Evolutionary conservation across 53 echinoderm and acorn worm species (phyloP).

Genomic region (Hippasteria phrygiana): DNA sequence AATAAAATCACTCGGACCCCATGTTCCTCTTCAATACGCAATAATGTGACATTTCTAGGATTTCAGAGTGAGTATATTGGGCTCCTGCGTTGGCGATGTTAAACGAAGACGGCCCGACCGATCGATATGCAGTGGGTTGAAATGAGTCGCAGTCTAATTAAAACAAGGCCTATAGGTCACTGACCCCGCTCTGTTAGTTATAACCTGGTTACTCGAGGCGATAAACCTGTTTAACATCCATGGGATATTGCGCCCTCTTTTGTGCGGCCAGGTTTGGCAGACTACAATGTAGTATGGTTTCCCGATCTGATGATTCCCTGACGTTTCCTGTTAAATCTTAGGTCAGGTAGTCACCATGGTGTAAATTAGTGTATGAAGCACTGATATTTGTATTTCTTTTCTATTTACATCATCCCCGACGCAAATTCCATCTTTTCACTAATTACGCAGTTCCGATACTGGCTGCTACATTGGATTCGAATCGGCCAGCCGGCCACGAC

Average conservation of each 20-base stretch:
- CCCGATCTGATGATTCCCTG: too few species aligned
- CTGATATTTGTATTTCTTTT: too few species aligned
- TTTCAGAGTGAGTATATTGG: conserved; percentile 17
- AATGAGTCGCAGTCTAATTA: conserved; percentile 17
- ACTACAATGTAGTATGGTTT: too few species aligned
- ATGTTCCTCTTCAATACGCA: conserved; percentile 55
- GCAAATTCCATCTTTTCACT: too few species aligned
- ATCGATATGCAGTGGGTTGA: conserved; percentile 1
- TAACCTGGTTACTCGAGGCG: neutral
- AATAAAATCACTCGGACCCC: conserved; percentile 79
- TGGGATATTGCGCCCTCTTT: neutral
- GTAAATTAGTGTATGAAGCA: too few species aligned
- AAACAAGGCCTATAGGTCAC: neutral
- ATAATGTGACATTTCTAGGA: conserved; percentile 34
- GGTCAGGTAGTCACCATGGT: too few species aligned
- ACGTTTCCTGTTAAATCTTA: too few species aligned
- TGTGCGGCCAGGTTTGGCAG: neutral
- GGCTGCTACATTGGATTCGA: too few species aligned
- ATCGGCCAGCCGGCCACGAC: too few species aligned
- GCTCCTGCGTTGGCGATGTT: neutral
- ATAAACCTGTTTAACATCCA: neutral
- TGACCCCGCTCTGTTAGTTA: neutral
- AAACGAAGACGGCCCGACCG: conserved; percentile 9
- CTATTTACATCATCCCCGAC: too few species aligned
- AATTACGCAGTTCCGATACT: too few species aligned